phyloP scores from a whole-genome alignment of 2,113 vertebrate species.

The Tor tambroides region DNA sequence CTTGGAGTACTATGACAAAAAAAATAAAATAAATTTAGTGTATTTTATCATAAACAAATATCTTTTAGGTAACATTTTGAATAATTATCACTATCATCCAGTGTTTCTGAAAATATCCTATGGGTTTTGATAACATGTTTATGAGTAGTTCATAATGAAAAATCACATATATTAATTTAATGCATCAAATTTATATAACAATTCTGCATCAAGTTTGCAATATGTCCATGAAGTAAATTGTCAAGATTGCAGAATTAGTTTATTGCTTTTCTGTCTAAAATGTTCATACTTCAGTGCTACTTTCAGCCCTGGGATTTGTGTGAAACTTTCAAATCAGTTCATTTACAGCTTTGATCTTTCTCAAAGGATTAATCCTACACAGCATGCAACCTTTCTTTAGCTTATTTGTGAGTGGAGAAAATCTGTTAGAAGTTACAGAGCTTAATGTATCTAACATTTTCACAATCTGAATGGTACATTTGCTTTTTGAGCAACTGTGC shows the following conservation, averaged over 20 bases:
- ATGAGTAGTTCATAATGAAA: neutral
- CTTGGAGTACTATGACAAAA: too few species aligned
- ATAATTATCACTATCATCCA: neutral
- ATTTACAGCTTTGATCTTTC: neutral
- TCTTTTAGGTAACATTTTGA: too few species aligned
- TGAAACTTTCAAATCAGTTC: neutral
- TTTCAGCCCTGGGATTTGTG: neutral
- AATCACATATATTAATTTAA: neutral
- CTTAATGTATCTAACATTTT: neutral
- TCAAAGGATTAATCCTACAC: slow-evolving; percentile 8
- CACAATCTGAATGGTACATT: neutral
- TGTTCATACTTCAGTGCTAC: neutral
- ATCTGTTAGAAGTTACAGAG: slow-evolving; percentile 39
- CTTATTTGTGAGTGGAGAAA: slow-evolving; percentile 66
- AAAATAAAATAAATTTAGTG: too few species aligned
- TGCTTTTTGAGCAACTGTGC: neutral
- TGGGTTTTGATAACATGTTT: neutral
- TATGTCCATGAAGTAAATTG: neutral
- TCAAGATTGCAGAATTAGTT: neutral
- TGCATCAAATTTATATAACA: neutral
- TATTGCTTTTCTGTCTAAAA: neutral
- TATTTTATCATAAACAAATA: too few species aligned
- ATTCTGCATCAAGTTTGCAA: neutral
- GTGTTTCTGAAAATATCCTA: neutral
- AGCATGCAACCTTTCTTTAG: neutral